These are phyloP conservation scores for Nannobrachium achirus DNA, from an alignment of 2,113 vertebrate genomes.

Conservation along the genomic window DNA sequence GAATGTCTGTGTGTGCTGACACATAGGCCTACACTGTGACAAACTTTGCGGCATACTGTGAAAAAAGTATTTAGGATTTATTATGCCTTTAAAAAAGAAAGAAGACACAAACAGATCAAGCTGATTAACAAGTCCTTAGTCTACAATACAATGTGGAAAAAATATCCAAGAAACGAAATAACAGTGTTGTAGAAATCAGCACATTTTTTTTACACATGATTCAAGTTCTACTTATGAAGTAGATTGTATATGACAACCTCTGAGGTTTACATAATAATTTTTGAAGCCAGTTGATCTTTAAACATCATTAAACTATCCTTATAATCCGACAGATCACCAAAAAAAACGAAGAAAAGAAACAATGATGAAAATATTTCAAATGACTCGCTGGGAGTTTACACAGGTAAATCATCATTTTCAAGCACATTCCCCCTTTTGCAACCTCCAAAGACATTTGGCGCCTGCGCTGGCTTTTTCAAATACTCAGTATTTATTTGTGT, in stretches of 20 bases:
- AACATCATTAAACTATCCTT: not conserved
- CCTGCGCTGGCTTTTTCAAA: slow-evolving; percentile 53
- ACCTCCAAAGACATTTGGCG: not conserved
- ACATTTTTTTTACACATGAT: slow-evolving; percentile 20
- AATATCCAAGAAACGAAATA: slow-evolving; percentile 35
- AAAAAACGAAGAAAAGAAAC: slow-evolving; percentile 2
- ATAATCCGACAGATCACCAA: not conserved
- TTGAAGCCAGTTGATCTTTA: slow-evolving; percentile 36
- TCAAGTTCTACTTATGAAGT: slow-evolving; percentile 81
- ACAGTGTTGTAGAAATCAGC: slow-evolving; percentile 30
- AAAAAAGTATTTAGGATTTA: slow-evolving; percentile 28
- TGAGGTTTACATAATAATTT: slow-evolving; percentile 72
- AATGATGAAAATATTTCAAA: not conserved
- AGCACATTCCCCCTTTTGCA: slow-evolving; percentile 1
- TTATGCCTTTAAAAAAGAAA: slow-evolving; percentile 29
- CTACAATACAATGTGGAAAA: slow-evolving; percentile 13
- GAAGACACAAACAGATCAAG: slow-evolving; percentile 29
- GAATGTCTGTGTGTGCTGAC: too few species aligned
- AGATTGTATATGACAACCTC: slow-evolving; percentile 72
- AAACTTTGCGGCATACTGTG: not conserved
- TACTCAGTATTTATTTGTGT: slow-evolving; percentile 78
- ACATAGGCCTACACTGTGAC: not conserved
- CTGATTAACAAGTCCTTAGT: slow-evolving; percentile 12
- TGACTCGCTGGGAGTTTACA: slow-evolving; percentile 5
- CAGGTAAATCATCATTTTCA: not conserved